Percentiles rank a stretch among this genome's conserved stretches.
These are phyloP conservation scores for Dolomedes plantarius DNA, from an alignment of 2,888 invertebrate species.

Conservation along the genomic window DNA sequence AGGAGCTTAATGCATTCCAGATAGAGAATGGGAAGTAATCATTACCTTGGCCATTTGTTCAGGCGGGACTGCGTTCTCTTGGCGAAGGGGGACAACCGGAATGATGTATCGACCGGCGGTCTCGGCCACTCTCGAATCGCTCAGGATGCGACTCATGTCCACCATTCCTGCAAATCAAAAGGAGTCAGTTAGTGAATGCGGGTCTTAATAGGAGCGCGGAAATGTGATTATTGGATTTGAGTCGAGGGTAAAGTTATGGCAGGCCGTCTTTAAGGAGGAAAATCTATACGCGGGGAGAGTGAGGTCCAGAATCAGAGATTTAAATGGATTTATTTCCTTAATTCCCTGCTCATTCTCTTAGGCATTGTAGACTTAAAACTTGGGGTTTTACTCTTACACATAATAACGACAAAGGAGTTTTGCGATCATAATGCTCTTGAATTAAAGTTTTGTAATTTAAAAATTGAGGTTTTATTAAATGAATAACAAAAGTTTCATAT, in stretches of 20 bases:
- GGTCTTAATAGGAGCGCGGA: not conserved
- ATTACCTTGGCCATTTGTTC: slow-evolving; percentile 72
- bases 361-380: no score
- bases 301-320: no score
- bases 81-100: slow-evolving; percentile 61
- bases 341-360: no score
- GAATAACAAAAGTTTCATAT: no score
- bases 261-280: not conserved
- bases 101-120: slow-evolving; percentile 60
- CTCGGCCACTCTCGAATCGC: slow-evolving; percentile 41
- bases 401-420: no score
- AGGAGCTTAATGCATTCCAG: not conserved
- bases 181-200: not conserved
- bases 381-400: no score
- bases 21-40: slow-evolving; percentile 2
- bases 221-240: not conserved
- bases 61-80: slow-evolving; percentile 60
- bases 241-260: not conserved
- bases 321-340: no score
- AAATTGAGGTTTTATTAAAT: no score
- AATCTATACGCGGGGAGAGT: no score
- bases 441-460: no score
- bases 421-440: no score
- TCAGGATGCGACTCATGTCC: slow-evolving; percentile 67
- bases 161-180: slow-evolving; percentile 60